phyloP scores from a whole-genome alignment of 2,113 vertebrate species.

The Otis tarda region DNA sequence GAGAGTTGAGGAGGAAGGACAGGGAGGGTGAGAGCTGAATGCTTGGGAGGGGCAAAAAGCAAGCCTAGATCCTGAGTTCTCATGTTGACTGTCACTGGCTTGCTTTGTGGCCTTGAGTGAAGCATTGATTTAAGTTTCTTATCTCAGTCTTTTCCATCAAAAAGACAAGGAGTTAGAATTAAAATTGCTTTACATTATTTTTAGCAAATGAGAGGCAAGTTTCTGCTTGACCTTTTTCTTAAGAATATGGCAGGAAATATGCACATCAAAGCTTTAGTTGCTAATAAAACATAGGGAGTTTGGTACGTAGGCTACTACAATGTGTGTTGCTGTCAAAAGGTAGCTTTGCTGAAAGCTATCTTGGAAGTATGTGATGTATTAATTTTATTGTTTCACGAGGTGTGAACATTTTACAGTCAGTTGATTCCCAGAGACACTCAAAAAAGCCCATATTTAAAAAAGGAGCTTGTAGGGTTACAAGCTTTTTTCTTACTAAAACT shows the following conservation, averaged over 20 bases:
- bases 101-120: background rate
- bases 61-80: background rate
- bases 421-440: background rate
- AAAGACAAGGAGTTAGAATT: background rate
- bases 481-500: background rate
- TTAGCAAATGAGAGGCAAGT: background rate
- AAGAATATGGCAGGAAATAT: background rate
- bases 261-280: rapidly evolving
- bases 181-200: background rate
- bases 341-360: background rate
- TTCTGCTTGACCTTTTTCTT: background rate
- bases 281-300: background rate
- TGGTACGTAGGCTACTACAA: background rate
- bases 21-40: background rate
- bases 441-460: background rate
- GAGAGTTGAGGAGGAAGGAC: background rate
- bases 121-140: background rate
- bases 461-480: background rate
- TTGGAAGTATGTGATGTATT: background rate
- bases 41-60: background rate
- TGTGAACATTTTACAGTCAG: background rate
- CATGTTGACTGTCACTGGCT: rapidly evolving
- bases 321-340: background rate
- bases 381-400: background rate
- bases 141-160: background rate